phyloP scores from a whole-genome alignment of 1,140 invertebrate genomes.

The Matsumurasca onukii region DNA sequence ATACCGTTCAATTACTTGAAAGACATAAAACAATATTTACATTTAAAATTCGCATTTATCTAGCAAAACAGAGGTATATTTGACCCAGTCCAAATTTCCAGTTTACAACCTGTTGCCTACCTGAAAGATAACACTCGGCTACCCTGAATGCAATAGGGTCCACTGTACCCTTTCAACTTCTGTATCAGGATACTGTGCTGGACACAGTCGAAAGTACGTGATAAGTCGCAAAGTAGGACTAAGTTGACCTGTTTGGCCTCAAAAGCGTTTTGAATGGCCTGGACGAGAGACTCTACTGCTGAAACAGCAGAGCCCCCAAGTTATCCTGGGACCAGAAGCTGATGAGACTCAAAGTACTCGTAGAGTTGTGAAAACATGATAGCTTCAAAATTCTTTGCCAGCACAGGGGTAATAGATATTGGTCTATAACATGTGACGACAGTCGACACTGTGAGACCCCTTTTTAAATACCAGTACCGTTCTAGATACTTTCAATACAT shows the following conservation, averaged over 20 bases:
- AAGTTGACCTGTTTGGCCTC: background rate
- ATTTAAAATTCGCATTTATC: no score
- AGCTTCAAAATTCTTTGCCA: slow-evolving; percentile 2
- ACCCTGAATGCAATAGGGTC: background rate
- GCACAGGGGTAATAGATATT: background rate
- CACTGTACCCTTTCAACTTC: background rate
- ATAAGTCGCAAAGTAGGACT: background rate
- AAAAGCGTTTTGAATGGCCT: background rate
- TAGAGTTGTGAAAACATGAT: background rate
- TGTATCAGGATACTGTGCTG: background rate
- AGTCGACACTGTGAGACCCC: background rate
- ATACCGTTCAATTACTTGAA: no score
- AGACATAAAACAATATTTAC: no score
- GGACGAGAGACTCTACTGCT: background rate
- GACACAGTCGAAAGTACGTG: background rate
- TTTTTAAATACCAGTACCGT: background rate
- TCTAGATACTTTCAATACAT: background rate
- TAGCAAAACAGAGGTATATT: no score
- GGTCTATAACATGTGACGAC: background rate
- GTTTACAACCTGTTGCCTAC: background rate
- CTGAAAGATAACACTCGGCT: background rate
- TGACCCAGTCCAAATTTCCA: no score
- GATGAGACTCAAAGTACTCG: slow-evolving; percentile 1
- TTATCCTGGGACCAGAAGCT: background rate
- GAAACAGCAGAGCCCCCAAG: background rate